Evolutionary conservation across 2,888 invertebrate genomes (phyloP).

Genomic region (Aporophyla nigra): DNA sequence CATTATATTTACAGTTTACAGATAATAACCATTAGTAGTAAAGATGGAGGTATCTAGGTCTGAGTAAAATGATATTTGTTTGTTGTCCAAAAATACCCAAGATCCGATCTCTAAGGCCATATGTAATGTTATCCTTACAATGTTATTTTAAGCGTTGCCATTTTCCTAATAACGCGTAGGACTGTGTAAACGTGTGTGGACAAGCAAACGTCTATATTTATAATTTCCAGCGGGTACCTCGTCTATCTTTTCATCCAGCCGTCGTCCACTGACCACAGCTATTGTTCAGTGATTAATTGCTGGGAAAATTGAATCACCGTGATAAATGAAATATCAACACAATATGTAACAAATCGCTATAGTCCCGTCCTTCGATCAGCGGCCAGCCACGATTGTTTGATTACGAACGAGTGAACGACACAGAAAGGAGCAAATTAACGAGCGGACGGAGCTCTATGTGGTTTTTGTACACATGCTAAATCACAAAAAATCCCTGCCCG

Average conservation of each 20-base stretch:
- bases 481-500: constrained; percentile 44
- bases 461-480: constrained; percentile 53
- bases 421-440: constrained; percentile 64
- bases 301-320: constrained; percentile 81
- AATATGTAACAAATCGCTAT: constrained; percentile 79
- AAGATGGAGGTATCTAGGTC: background rate
- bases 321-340: constrained; percentile 83
- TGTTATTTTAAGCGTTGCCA: background rate
- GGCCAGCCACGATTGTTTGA: constrained; percentile 68
- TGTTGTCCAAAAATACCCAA: constrained; percentile 18
- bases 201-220: constrained; percentile 34
- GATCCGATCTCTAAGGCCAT: background rate
- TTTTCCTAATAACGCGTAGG: constrained; percentile 25
- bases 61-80: background rate
- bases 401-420: constrained; percentile 64
- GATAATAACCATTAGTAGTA: background rate
- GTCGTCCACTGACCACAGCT: constrained; percentile 68
- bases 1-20: too few species aligned
- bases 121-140: background rate
- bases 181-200: background rate
- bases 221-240: constrained; percentile 30
- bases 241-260: constrained; percentile 51
- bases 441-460: constrained; percentile 53
- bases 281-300: constrained; percentile 82
- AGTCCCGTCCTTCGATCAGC: constrained; percentile 73